Percentiles rank a stretch among this genome's conserved stretches.
Conservation (phyloP, 2,797 vertebrate genomes). For the Sylvia borin region DNA sequence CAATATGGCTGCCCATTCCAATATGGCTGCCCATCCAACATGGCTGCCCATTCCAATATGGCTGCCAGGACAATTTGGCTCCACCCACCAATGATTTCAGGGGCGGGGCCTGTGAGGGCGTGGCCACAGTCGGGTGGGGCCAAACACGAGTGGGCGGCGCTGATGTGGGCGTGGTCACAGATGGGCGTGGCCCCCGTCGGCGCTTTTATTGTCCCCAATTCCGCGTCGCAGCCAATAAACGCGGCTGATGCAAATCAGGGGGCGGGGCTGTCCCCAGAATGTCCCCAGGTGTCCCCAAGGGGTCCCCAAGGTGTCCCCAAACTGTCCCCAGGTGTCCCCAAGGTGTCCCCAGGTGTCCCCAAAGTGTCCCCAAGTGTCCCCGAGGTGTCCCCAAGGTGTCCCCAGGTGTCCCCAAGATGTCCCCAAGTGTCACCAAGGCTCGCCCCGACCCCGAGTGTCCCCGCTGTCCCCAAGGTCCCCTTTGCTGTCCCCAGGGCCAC, state of each 20-base stretch:
- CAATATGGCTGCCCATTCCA: not conserved
- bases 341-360: not conserved
- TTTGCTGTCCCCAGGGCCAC: not conserved
- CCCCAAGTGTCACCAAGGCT: not conserved
- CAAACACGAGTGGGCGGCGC: fast-evolving
- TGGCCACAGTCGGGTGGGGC: fast-evolving
- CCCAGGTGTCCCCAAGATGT: too few species aligned
- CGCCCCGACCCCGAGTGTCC: fast-evolving
- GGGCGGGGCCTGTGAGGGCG: not conserved
- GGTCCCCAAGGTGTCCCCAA: not conserved
- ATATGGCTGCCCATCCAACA: not conserved
- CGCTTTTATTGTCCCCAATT: not conserved
- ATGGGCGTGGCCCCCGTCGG: not conserved
- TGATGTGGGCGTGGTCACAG: too few species aligned
- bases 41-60: not conserved
- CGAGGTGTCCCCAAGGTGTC: not conserved
- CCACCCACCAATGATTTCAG: not conserved
- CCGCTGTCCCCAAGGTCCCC: not conserved
- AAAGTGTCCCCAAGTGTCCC: too few species aligned
- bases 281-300: not conserved
- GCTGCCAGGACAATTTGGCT: not conserved
- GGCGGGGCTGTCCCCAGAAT: not conserved
- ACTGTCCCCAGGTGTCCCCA: not conserved
- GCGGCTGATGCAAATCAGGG: not conserved
- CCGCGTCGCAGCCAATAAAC: not conserved